Base-by-base conservation (phyloP, 2,888 invertebrate genomes). In the Coenonympha arcania region DNA sequence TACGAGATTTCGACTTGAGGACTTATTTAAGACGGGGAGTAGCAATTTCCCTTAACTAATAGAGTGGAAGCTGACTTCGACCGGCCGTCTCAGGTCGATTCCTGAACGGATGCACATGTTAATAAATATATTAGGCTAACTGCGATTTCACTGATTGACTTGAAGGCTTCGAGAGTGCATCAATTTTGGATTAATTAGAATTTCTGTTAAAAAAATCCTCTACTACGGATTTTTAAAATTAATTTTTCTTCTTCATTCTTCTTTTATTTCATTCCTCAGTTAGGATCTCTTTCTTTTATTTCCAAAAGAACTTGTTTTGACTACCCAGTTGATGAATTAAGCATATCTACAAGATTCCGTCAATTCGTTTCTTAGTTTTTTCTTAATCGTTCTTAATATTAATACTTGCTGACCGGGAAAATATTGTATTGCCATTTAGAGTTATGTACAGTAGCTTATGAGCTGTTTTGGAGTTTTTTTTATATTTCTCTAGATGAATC, bases 41-140 rank as follows among this genome's bases (percentile, higher is more conserved):
- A 54, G 79, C 84, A 85, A 85, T 85, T 85, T 85, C 84, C 84
- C 84, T 69, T 66, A 63, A 63, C 75, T 79, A 77, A 82, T 82
- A 76, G 83, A 76, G 74, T 73, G 70, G 72, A 69, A 66, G 68
- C 69, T 66, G 68, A 70, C 68, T 69, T 71, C 65, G 64, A 60
- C 65, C 67, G 66, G 66, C 65, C 65, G 60, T 66, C 68, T 59
- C 65, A 67, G 71, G 74, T 77, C 79, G 76, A 79, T 80, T 79
- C 72, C 65, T 67, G 61, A 64, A 61, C 69, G 68, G 71, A 68
- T 65, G 62, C 58, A 51, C 57, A 54, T 58, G 62, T 67, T 65
- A 61, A 68, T 66, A 64, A 64, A 55, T 57, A 57, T 55, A 56
- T 58, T 56, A 54, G 50, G 40, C 46, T 33, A 40, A 28, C 46